A percentile compares a stretch with the other conserved stretches of the same genome.
phyloP scores from a whole-genome alignment of 2,888 invertebrate genomes.

The Watsonalla cultraria region DNA sequence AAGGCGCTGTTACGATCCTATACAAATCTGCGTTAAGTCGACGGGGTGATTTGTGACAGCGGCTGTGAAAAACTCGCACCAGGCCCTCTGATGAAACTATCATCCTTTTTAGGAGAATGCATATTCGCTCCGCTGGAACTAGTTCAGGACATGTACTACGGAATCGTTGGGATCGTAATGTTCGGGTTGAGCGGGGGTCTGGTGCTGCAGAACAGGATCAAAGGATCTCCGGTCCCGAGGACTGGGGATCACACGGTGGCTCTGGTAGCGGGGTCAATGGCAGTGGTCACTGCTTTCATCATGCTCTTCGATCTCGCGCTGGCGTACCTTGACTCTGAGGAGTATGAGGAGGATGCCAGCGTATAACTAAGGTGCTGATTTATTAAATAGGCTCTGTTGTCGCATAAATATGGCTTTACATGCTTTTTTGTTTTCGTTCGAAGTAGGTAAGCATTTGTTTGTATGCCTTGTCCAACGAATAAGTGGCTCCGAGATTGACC shows the following conservation, averaged over 20 bases:
- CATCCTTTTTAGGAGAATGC: slow-evolving; percentile 57
- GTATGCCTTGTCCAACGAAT: too few relatives aligned
- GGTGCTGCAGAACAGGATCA: slow-evolving; percentile 43
- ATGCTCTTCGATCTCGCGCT: slow-evolving; percentile 63
- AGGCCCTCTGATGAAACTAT: neutral
- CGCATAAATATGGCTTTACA: slow-evolving; percentile 27
- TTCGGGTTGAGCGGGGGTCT: slow-evolving; percentile 57
- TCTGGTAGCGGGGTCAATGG: slow-evolving; percentile 41
- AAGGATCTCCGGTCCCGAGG: slow-evolving; percentile 36
- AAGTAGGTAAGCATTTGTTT: too few relatives aligned
- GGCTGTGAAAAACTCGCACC: too few relatives aligned
- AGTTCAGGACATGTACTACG: slow-evolving; percentile 69
- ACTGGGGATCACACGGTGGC: slow-evolving; percentile 54
- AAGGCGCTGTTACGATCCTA: too few relatives aligned
- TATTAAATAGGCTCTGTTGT: neutral
- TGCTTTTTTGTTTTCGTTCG: neutral
- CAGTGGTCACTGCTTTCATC: slow-evolving; percentile 48
- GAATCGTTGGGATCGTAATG: slow-evolving; percentile 52
- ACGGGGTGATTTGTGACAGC: too few relatives aligned
- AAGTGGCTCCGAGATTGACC: too few relatives aligned
- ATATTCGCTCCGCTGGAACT: slow-evolving; percentile 66
- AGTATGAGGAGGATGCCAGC: slow-evolving; percentile 62
- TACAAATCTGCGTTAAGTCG: too few relatives aligned
- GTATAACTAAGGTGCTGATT: slow-evolving; percentile 40
- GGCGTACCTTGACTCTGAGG: slow-evolving; percentile 69